Evolutionary conservation across 2,888 invertebrate species (phyloP), one percentile per base, ranked within the genome.

Genomic region (Parascotia fuliginaria): DNA sequence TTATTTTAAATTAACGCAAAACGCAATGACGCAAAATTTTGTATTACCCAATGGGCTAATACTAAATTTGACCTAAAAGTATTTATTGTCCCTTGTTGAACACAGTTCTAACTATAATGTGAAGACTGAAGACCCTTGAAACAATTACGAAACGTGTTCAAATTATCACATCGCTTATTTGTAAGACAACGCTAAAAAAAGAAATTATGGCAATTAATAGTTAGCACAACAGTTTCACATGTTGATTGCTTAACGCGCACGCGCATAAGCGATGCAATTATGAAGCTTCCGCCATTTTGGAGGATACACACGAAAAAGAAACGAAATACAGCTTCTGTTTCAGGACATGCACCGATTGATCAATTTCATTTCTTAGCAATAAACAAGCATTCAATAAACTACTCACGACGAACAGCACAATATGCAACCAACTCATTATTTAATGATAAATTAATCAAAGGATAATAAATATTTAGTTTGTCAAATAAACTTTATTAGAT

Each of bases 251-350:
- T 14, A 38, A 40, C 32, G 24, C 15, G 14, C 31, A 16, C 31
- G 32, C 22, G 36, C 14, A 36, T 31, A 44, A 22, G 31, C 22
- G 9, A 3, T 28, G 24, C 19, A 37, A 60, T 55, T 52, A 60
- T 45, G 3, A 1, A 9, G 37, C 19, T 37, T 60, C 52, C 52
- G 32, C 4, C 0, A 39, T 27, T 49, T 42, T 60, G 37, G 39
- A 55, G 56, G 49, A 52, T 50, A 42, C 29, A 28, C 12, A 3
- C 9, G 34, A 9, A 28, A 48, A 50, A 49, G 0, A n/a, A 12
- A n/a, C 9, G 2, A 40, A 42, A 9, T 27, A 15, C 28, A 0
- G 19, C 11, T 19, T 22, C 16, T 9, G n/a, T 5, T 9, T 24
- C 24, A 24, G 24, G 24, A 24, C 24, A 24, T 24, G 3, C 3